Conservation (phyloP, 2,113 vertebrate genomes). For the Crotalus tigris region DNA sequence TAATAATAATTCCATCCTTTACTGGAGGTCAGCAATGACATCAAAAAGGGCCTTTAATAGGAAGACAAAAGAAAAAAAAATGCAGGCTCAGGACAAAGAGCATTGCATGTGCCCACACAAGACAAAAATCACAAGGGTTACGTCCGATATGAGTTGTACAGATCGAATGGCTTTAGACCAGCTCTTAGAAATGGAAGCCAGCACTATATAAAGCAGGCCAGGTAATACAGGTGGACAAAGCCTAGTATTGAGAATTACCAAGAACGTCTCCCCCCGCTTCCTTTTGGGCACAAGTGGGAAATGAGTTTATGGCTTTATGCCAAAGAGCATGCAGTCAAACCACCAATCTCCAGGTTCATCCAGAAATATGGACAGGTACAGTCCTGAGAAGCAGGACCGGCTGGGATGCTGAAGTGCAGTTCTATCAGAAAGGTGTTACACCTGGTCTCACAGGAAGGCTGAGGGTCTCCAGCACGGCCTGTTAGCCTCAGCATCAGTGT, state of each 20-base stretch:
- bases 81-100: neutral
- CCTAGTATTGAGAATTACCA: neutral
- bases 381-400: neutral
- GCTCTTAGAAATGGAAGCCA: neutral
- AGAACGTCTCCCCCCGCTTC: neutral
- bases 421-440: neutral
- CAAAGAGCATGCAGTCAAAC: neutral
- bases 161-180: neutral
- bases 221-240: neutral
- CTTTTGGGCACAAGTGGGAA: neutral
- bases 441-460: neutral
- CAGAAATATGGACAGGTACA: neutral
- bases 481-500: neutral
- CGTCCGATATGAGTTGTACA: neutral
- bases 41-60: neutral
- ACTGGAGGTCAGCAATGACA: neutral
- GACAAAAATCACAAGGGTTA: neutral
- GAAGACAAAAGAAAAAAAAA: neutral
- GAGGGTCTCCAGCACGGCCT: neutral
- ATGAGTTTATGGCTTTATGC: neutral
- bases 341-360: neutral
- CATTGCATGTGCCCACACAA: neutral
- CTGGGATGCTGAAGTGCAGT: neutral
- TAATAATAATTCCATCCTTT: neutral
- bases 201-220: neutral